Base-by-base conservation (phyloP, 2,888 invertebrate genomes). In the Ectobius pallidus region DNA sequence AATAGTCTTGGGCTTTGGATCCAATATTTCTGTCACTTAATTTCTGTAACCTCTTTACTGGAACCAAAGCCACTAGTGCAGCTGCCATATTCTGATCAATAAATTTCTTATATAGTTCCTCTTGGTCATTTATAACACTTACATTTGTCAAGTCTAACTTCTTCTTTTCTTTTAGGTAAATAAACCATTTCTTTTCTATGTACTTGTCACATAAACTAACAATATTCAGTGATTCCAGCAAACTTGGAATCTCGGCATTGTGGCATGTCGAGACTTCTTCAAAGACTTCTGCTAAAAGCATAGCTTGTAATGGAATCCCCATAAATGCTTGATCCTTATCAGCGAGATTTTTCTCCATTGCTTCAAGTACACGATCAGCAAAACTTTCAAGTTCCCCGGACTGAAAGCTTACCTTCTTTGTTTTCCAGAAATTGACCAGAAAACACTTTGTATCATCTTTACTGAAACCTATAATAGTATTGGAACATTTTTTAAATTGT, bases 211-310 rank as follows among this genome's bases (percentile, higher is more conserved):
- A 52, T 3, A 52, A 14, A 20, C 2, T 52, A 11, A 25, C 1
- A 0, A 27, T n/a, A 14, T 52, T 52, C 25, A 52, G 1, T 2
- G 1, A 2, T 14, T 1, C 1, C 20, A 20, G 7, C 1, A 14
- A 22, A 22, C 25, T 0, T 27, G 22, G 9, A 1, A 22, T 4
- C 11, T 0, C 7, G 3, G 14, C 6, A 6, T 39, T 14, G 14
- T 6, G 14, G 39, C 14, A 22, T 22, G 25, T 52, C 9, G 4
- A 14, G 39, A 14, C 39, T 39, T n/a, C 55, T 14, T 52, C 30
- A 25, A 55, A 69, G 14, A 58, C 55, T 32, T 69, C 69, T n/a
- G 55, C 69, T n/a, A 55, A 4, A 52, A 69, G 52, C 30, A 18
- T 25, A 2, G 55, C 14, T 30, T 69, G 69, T 7, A 52, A 4